A percentile compares a stretch with the other conserved stretches of the same genome.
Evolutionary conservation across 2,797 vertebrate genomes (phyloP).

Genomic region (Oreochromis grahami): DNA sequence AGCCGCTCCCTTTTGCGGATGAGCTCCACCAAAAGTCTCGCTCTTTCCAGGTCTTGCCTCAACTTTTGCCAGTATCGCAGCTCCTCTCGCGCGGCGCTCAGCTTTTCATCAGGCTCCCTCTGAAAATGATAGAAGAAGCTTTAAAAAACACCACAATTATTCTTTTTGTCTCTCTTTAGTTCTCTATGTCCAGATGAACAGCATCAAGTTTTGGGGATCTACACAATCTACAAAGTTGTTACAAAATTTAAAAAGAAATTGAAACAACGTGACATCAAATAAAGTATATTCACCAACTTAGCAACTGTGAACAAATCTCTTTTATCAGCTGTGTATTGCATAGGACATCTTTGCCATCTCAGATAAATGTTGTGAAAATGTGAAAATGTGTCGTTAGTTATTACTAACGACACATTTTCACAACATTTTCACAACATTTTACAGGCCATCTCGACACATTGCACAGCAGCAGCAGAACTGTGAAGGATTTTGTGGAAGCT

Average conservation of each 20-base stretch:
- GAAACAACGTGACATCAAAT: neutral
- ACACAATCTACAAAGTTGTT: neutral
- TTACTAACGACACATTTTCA: neutral
- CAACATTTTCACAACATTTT: neutral
- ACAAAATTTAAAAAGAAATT: neutral
- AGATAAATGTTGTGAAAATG: too few relatives aligned
- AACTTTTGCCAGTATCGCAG: slow-evolving; percentile 98
- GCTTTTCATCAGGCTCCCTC: slow-evolving; percentile 91
- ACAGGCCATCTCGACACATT: neutral
- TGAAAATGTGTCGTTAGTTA: too few relatives aligned
- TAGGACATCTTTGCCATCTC: neutral
- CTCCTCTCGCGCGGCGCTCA: slow-evolving; percentile 90
- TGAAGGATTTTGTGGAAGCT: neutral
- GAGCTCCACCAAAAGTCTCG: slow-evolving; percentile 91
- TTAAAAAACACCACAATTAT: neutral
- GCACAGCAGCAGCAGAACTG: slow-evolving; percentile 1
- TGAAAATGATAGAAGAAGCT: slow-evolving; percentile 48
- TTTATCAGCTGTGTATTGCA: neutral
- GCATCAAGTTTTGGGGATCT: neutral
- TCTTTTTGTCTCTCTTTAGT: neutral
- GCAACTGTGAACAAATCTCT: neutral
- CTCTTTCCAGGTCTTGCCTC: slow-evolving; percentile 93
- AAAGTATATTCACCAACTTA: neutral
- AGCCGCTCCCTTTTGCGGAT: slow-evolving; percentile 81
- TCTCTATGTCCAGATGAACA: neutral